A percentile compares a stretch with the other conserved stretches of the same genome.
Evolutionary conservation across 2,113 vertebrate genomes (phyloP).

Genomic region (Camarhynchus parvulus): DNA sequence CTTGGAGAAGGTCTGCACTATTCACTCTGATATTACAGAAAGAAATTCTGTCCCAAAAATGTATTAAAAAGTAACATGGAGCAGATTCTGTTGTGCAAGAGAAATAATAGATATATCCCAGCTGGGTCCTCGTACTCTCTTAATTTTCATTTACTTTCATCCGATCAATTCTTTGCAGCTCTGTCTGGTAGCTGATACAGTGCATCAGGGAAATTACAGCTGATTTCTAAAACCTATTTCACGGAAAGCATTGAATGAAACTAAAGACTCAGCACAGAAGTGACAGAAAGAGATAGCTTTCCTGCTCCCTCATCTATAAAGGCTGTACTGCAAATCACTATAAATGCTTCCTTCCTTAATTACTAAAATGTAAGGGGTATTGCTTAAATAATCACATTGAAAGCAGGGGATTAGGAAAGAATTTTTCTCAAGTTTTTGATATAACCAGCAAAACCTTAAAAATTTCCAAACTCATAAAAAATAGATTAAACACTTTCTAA

Average conservation of each 20-base stretch:
- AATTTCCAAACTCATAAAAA: background rate
- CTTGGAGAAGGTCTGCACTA: background rate
- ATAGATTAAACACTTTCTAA: background rate
- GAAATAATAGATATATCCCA: constrained; percentile 14
- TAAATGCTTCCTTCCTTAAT: background rate
- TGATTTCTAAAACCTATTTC: constrained; percentile 38
- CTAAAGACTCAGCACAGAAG: background rate
- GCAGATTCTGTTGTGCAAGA: constrained; percentile 4
- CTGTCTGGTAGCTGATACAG: constrained; percentile 16
- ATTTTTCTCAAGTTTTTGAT: background rate
- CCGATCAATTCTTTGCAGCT: background rate
- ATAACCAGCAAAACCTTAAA: background rate
- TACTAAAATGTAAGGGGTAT: background rate
- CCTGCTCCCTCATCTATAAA: background rate
- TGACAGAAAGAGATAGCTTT: background rate
- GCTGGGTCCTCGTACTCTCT: background rate
- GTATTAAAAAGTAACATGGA: constrained; percentile 17
- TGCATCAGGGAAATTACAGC: constrained; percentile 36
- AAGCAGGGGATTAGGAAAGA: background rate
- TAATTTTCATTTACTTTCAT: constrained; percentile 43
- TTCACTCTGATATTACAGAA: background rate
- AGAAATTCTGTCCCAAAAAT: background rate
- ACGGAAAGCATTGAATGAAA: background rate
- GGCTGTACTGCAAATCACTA: background rate
- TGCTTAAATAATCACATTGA: background rate